phyloP scores from a whole-genome alignment of 2,113 vertebrate genomes.

The Beaufortia kweichowensis region DNA sequence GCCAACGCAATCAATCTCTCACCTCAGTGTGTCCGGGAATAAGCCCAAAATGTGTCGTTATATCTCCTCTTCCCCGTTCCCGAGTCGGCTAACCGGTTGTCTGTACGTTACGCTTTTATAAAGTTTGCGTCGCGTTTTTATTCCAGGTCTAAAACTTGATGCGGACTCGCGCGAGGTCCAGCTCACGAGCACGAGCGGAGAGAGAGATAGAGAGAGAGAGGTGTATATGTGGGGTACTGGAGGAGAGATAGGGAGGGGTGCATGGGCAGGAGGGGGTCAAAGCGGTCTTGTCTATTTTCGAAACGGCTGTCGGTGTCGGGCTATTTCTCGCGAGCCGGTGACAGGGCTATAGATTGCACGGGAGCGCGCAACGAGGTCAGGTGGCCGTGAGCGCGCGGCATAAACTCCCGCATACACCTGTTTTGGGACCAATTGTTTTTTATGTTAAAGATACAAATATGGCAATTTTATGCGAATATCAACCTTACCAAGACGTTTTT shows the following conservation, averaged over 20 bases:
- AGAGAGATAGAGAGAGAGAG: slow-evolving; percentile 9
- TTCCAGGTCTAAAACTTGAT: slow-evolving; percentile 55
- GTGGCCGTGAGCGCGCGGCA: neutral
- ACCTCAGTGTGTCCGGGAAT: slow-evolving; percentile 69
- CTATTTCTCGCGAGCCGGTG: slow-evolving; percentile 57
- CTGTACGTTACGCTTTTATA: slow-evolving; percentile 10
- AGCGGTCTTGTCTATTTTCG: slow-evolving; percentile 71
- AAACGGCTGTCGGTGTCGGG: slow-evolving; percentile 55
- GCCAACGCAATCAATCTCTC: slow-evolving; percentile 46
- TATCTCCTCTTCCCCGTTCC: slow-evolving; percentile 56
- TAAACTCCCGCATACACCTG: neutral
- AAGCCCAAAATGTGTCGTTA: slow-evolving; percentile 3
- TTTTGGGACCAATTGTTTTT: too few species aligned
- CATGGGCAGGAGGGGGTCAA: slow-evolving; percentile 39
- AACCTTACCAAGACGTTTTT: too few species aligned
- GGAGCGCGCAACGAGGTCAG: slow-evolving; percentile 49
- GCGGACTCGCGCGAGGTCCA: slow-evolving; percentile 54
- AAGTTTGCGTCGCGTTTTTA: slow-evolving; percentile 32
- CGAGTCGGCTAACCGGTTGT: slow-evolving; percentile 40
- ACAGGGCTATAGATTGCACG: slow-evolving; percentile 41
- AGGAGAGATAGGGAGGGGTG: too few species aligned
- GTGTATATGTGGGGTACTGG: too few species aligned
- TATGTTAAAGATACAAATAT: too few species aligned
- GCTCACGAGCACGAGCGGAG: too few species aligned
- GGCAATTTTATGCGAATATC: too few species aligned